Conservation (phyloP, 2,888 invertebrate species). For the Pteria penguin region DNA sequence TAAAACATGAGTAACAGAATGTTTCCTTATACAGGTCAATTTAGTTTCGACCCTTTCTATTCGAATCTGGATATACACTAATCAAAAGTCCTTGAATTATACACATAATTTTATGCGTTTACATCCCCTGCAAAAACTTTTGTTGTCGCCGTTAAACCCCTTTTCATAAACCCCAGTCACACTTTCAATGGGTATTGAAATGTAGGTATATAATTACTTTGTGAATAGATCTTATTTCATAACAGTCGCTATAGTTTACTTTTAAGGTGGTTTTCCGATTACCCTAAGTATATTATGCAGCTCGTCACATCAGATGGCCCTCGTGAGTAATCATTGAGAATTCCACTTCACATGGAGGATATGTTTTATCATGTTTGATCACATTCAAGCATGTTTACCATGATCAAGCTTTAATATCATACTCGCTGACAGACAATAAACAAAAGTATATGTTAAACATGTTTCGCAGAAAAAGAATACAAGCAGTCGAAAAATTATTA, state of each 20-base stretch:
- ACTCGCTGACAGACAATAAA: too few species aligned
- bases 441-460: too few species aligned
- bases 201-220: not conserved
- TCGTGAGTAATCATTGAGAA: too few species aligned
- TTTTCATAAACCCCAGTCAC: not conserved
- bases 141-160: not conserved
- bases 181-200: not conserved
- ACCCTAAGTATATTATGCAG: too few species aligned
- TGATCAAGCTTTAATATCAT: too few species aligned
- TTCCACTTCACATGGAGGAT: not conserved
- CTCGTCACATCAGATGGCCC: too few species aligned
- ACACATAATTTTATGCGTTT: too few species aligned
- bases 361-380: not conserved
- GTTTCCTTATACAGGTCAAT: not conserved
- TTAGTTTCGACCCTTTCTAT: too few species aligned
- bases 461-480: too few species aligned
- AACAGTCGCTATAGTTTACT: not conserved
- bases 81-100: not conserved
- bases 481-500: too few species aligned
- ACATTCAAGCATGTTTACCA: not conserved
- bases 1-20: too few species aligned
- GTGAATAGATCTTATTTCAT: not conserved
- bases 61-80: too few species aligned
- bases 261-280: not conserved
- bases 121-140: not conserved